Percentiles rank a stretch among this genome's conserved stretches.
These are phyloP conservation scores for Meliscaeva auricollis DNA, from an alignment of 2,888 invertebrate species.

Conservation along the genomic window DNA sequence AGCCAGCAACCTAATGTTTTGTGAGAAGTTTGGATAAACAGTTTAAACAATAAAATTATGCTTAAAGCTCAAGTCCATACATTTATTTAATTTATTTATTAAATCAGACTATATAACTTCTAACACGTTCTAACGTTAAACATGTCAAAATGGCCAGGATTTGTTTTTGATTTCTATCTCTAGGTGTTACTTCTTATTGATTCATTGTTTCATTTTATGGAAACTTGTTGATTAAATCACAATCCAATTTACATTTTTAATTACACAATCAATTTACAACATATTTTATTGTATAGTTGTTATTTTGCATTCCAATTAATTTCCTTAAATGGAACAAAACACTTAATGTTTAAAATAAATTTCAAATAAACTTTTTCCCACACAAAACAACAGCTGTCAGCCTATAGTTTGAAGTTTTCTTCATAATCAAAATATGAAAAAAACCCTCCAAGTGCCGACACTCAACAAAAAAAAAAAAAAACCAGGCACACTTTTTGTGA, in stretches of 20 bases:
- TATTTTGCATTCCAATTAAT: constrained; percentile 49
- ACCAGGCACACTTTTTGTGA: constrained; percentile 17
- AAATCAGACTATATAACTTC: no score
- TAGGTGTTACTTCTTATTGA: neutral
- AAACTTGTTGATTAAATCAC: constrained; percentile 21
- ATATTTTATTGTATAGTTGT: constrained; percentile 14
- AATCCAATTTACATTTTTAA: constrained; percentile 22
- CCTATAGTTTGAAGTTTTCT: neutral
- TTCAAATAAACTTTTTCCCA: constrained; percentile 57
- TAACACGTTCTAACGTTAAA: neutral
- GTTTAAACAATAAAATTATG: no score
- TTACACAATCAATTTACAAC: constrained; percentile 45
- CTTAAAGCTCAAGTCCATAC: neutral
- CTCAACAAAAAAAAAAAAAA: neutral
- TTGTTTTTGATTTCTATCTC: neutral
- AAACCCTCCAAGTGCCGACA: constrained; percentile 49
- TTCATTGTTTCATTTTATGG: constrained; percentile 9
- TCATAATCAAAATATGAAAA: neutral
- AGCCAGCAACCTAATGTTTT: no score
- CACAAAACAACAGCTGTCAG: constrained; percentile 17
- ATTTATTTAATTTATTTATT: no score
- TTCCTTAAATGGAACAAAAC: constrained; percentile 64
- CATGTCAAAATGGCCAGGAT: neutral
- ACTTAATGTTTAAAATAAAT: constrained; percentile 38
- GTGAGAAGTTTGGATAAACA: no score